These are phyloP conservation scores for Drosophila neocordata DNA, from an alignment of 1,140 invertebrate genomes.

Conservation along the genomic window DNA sequence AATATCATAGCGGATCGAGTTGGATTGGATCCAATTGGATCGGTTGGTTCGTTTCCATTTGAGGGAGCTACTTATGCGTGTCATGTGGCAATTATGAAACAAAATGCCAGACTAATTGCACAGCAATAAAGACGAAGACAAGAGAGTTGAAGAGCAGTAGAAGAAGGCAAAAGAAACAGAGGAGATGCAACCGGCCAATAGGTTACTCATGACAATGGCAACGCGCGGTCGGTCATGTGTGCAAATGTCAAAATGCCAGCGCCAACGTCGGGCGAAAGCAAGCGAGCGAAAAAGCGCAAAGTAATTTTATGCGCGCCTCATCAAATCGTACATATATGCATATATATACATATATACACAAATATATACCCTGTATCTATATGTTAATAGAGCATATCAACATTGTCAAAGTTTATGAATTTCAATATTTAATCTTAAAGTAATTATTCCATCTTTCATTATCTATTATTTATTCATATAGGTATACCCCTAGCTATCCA, in stretches of 20 bases:
- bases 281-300: conserved; percentile 49
- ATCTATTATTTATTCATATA: too few relatives aligned
- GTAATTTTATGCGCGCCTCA: conserved; percentile 39
- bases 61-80: conserved; percentile 59
- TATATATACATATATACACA: not conserved
- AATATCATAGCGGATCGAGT: not conserved
- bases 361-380: not conserved
- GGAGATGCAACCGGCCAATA: not conserved
- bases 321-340: not conserved
- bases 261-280: conserved; percentile 33
- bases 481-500: too few relatives aligned
- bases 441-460: too few relatives aligned
- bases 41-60: conserved; percentile 31
- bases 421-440: too few relatives aligned
- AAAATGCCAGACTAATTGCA: conserved; percentile 58
- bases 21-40: conserved; percentile 12
- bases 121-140: conserved; percentile 22
- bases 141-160: too few relatives aligned
- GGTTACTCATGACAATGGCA: conserved; percentile 3
- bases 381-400: not conserved
- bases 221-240: not conserved
- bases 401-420: too few relatives aligned
- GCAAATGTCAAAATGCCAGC: conserved; percentile 17
- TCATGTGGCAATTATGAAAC: conserved; percentile 58
- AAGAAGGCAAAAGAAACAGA: not conserved